These are phyloP conservation scores for Crossocerus cetratus DNA, from an alignment of 2,888 invertebrate genomes.

Conservation along the genomic window DNA sequence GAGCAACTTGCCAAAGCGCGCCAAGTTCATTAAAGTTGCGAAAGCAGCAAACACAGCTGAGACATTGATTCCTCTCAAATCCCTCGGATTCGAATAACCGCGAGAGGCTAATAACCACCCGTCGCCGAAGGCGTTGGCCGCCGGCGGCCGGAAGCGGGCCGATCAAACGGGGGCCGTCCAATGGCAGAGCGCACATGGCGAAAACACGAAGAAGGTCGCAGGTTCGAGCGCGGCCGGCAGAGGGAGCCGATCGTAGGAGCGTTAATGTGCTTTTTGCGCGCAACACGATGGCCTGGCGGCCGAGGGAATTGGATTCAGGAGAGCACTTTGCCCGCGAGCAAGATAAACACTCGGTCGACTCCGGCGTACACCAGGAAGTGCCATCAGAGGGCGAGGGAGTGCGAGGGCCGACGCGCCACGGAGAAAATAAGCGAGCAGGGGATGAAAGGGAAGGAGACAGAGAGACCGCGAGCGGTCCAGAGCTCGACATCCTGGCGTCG, in stretches of 20 bases:
- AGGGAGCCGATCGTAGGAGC: background rate
- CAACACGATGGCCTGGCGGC: background rate
- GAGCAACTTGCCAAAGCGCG: too few relatives aligned
- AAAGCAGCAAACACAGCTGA: too few relatives aligned
- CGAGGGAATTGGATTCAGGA: constrained; percentile 16
- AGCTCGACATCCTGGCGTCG: constrained; percentile 13
- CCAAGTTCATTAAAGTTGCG: too few relatives aligned
- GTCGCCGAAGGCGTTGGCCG: too few relatives aligned
- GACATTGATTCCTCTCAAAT: too few relatives aligned
- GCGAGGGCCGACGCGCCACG: background rate
- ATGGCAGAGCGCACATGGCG: too few relatives aligned
- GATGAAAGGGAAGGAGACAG: background rate
- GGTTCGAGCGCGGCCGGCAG: background rate
- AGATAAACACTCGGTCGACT: background rate
- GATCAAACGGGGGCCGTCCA: too few relatives aligned
- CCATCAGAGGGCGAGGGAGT: background rate
- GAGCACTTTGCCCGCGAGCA: background rate
- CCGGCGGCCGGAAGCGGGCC: too few relatives aligned
- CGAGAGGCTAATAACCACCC: too few relatives aligned
- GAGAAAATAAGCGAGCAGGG: background rate
- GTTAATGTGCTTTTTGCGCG: constrained; percentile 14
- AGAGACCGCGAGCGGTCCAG: constrained; percentile 20
- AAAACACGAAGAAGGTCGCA: too few relatives aligned
- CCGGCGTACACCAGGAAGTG: background rate
- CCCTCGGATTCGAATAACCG: too few relatives aligned